Conservation (phyloP, 2,797 vertebrate species). For the Uromys caudimaculatus region DNA sequence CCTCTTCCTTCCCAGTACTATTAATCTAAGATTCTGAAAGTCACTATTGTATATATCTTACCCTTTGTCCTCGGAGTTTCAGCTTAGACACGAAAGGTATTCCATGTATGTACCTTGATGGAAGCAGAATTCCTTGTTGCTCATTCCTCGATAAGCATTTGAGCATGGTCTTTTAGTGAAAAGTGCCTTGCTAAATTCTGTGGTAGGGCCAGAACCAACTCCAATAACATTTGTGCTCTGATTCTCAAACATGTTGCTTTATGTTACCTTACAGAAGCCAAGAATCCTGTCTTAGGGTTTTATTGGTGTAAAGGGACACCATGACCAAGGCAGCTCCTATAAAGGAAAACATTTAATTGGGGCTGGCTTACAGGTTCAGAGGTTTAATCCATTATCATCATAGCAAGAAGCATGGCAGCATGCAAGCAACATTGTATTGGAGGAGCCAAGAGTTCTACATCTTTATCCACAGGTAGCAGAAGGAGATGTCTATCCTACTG, state of each 20-base stretch:
- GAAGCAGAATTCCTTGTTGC: not conserved
- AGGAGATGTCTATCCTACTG: not conserved
- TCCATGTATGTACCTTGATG: not conserved
- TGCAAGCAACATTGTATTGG: not conserved
- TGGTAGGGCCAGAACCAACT: not conserved
- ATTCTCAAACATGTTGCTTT: not conserved
- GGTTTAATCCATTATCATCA: not conserved
- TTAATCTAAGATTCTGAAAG: not conserved
- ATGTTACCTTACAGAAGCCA: not conserved
- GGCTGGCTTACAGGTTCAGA: not conserved
- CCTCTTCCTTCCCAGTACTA: not conserved
- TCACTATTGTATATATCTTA: not conserved
- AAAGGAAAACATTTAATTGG: not conserved
- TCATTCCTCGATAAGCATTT: not conserved
- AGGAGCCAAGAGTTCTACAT: not conserved
- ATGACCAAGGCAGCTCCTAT: not conserved
- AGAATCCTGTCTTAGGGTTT: not conserved
- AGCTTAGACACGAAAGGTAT: not conserved
- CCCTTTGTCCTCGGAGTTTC: not conserved
- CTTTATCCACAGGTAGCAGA: not conserved
- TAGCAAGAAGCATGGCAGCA: not conserved
- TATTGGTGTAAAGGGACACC: not conserved
- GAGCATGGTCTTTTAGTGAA: not conserved
- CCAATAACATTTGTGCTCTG: accelerated
- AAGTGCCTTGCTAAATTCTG: not conserved